Base-by-base conservation (phyloP, 2,113 vertebrate species). In the Crotalus horridus region DNA sequence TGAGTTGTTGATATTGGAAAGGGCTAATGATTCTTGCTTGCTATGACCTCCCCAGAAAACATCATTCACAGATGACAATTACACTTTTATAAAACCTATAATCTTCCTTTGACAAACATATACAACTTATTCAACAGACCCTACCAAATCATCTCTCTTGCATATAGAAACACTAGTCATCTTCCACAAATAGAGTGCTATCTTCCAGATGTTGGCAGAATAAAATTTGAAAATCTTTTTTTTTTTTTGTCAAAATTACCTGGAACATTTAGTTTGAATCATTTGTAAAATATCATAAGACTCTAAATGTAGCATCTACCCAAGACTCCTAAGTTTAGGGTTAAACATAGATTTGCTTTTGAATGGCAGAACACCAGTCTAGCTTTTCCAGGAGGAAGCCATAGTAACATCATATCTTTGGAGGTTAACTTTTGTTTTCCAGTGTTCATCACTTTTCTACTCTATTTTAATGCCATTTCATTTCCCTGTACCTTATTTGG, bases 351-450 rank as follows among this genome's bases (percentile, higher is more conserved):
- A 56, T 89, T 88, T 81, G 33, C 53, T 26, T 89, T 85, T 89
- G 51, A 24, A 74, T 89, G 64, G 56, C 56, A 87, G 39, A 69
- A 81, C 51, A 85, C n/a, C 64, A 89, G 7, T 59, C 29, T 85
- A 74, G 61, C 43, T 59, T 85, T 85, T 61, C 26, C 21, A 53
- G 21, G 43, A 90, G 29, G 29, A 89, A 89, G 56, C 12, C 54
- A 53, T 13, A 61, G 20, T 89, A 29, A 89, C 55, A 85, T 46
- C 69, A 51, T 48, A 86, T 89, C 53, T 89, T 92, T 88, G 48
- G 20, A 74, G 87, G 55, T 61, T 58, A 39, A 33, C 91, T 89
- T n/a, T 92, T 92, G 89, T 92, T 92, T 88, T 92, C 23, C 61
- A 69, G 23, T 17, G 58, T 39, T 23, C 58, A 26, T 88, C 91